Evolutionary conservation across 2,888 invertebrate species (phyloP), one percentile per base, ranked within the genome.

Genomic region (Ommatoiulus sabulosus): DNA sequence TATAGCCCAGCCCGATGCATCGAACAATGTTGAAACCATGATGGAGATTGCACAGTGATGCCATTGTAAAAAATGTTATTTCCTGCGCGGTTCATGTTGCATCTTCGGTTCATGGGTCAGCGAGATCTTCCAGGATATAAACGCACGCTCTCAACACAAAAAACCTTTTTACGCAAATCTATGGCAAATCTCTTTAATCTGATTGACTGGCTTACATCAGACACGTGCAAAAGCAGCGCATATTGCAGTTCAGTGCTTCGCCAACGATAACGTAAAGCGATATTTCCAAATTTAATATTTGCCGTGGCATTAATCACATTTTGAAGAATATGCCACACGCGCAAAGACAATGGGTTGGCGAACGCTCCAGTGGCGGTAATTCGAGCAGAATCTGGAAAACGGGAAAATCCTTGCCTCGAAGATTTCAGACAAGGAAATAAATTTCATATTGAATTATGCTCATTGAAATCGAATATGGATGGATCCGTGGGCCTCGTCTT

Each of bases 401-500:
- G 35, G 80, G 80, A 3, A 80, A 80, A 80, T 80, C 80, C 80
- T 3, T 35, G 35, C 35, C 15, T 20, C 24, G 3, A 80, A 80
- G 80, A 80, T 80, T 80, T 80, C 35, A 80, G 80, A 80, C 80
- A 35, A 35, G 80, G 80, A 80, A 35, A 80, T 80, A 80, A 80
- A 80, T 80, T 80, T 80, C 35, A 80, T 80, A 80, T 80, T 80
- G 80, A 80, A 80, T 80, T 80, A 80, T 80, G 80, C 80, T 80
- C 80, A 80, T 80, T 80, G 80, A 80, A 80, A 80, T 80, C 15
- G 80, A 35, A 35, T 35, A 80, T 80, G 80, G 24, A 80, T 35
- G 80, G 80, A 35, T 80, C 80, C 80, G 80, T 7, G n/a, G 63
- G 17, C 20, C n/a, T 63, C 63, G 20, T 72, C 72, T 72, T 72